Base-by-base conservation (phyloP, 2,113 vertebrate genomes). In the Motacilla alba region DNA sequence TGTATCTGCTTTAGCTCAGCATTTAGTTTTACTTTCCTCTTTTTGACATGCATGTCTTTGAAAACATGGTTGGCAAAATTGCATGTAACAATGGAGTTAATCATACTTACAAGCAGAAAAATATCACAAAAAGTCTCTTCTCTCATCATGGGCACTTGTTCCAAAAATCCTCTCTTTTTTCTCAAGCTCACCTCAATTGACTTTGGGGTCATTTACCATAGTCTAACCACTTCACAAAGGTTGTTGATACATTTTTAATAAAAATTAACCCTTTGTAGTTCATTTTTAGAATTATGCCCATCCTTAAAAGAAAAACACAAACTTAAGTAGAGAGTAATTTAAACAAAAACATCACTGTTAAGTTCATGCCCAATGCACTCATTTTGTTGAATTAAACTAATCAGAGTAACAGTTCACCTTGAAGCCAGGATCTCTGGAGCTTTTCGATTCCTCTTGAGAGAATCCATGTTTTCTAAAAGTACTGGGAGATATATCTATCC, bases 401-500 rank as follows among this genome's bases (percentile, higher is more conserved):
- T 98, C 98, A 98, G 98, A 97, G 94, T 94, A 97, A 98, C 98
- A 98, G 98, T 99, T 99, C 99, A 99, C 99, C 99, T 99, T 99
- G 98, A 99, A 99, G 98, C 98, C 98, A 98, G 98, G 97, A 95
- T 99, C 99, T 97, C 98, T 98, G 97, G 99, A 98, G 96, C 98
- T 98, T 99, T 99, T 99, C 97, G 98, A 97, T 96, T 99, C 99
- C 95, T 99, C 99, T 98, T 99, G 99, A 98, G 99, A 97, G 96
- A 99, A 99, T 97, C 99, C 98, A 98, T 99, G 99, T 98, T 99
- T 99, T 98, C 98, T 99, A 99, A 99, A 99, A 98, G 99, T 99
- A 99, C 99, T 99, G 96, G 99, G 99, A 98, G 99, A 99, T 98
- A 99, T 99, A 98, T 99, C 99, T 98, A 99, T 99, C 98, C 99